Conservation (phyloP, 2,113 vertebrate species). For the Australoheros scitulus region DNA sequence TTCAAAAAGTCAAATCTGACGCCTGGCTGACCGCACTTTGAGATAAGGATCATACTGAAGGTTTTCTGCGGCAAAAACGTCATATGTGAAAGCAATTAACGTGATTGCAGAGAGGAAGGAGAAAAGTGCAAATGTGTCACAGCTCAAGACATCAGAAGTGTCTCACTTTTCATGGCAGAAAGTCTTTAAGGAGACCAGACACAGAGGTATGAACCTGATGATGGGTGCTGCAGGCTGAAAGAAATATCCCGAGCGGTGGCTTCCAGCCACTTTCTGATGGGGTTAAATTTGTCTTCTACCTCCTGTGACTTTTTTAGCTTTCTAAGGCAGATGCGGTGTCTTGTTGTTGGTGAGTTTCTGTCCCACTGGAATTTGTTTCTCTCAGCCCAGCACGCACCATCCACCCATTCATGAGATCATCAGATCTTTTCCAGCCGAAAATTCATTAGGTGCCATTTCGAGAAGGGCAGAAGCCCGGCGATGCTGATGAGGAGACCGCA, state of each 20-base stretch:
- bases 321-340: neutral
- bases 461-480: constrained; percentile 58
- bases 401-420: constrained; percentile 85
- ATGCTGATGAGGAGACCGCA: constrained; percentile 83
- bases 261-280: neutral
- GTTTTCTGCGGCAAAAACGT: constrained; percentile 14
- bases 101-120: constrained; percentile 67
- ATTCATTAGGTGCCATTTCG: neutral
- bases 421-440: constrained; percentile 36
- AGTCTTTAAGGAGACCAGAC: neutral
- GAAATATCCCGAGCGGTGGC: neutral
- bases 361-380: neutral
- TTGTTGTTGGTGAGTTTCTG: neutral
- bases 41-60: constrained; percentile 54
- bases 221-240: neutral
- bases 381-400: constrained; percentile 72
- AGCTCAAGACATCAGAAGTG: constrained; percentile 37
- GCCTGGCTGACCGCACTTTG: constrained; percentile 44
- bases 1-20: constrained; percentile 47
- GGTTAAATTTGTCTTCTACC: neutral
- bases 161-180: constrained; percentile 20
- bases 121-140: constrained; percentile 65
- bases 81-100: constrained; percentile 66
- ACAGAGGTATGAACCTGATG: constrained; percentile 1
- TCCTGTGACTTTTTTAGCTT: neutral